Conservation (phyloP, 2,113 vertebrate genomes). For the Myrmecophaga tridactyla region DNA sequence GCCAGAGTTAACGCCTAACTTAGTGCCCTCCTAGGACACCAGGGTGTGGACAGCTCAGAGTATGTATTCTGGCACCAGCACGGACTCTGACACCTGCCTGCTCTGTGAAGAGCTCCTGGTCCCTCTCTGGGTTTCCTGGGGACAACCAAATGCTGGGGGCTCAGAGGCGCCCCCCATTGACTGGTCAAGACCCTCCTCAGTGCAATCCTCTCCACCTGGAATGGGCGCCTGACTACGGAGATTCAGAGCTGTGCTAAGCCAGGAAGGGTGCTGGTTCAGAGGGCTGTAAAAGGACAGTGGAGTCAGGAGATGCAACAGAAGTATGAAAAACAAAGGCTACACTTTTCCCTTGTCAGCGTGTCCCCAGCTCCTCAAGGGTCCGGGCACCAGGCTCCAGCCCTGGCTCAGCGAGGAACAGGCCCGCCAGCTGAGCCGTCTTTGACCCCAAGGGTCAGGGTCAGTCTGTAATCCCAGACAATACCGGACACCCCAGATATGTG, state of each 20-base stretch:
- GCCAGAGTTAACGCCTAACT: no score
- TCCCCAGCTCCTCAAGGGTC: not conserved
- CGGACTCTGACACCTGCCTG: not conserved
- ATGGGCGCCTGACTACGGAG: rapidly evolving
- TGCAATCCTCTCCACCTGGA: rapidly evolving
- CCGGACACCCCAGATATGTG: not conserved
- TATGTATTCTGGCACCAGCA: not conserved
- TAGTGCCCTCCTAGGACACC: not conserved
- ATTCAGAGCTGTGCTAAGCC: rapidly evolving
- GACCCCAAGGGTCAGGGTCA: not conserved
- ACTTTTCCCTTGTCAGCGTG: not conserved
- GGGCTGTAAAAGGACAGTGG: not conserved
- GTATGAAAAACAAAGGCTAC: not conserved
- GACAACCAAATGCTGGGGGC: not conserved
- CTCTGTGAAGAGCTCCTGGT: not conserved
- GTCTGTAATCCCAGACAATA: not conserved
- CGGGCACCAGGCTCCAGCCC: not conserved
- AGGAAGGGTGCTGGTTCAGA: not conserved
- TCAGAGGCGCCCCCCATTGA: not conserved
- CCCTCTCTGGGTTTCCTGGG: no score
- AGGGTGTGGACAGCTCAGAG: not conserved
- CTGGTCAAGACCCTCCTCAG: not conserved
- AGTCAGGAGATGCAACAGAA: not conserved
- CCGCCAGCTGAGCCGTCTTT: not conserved
- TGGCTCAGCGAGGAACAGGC: not conserved